A percentile compares a stretch with the other conserved stretches of the same genome.
Evolutionary conservation across 2,113 vertebrate species (phyloP).

Genomic region (Varanus salvator): DNA sequence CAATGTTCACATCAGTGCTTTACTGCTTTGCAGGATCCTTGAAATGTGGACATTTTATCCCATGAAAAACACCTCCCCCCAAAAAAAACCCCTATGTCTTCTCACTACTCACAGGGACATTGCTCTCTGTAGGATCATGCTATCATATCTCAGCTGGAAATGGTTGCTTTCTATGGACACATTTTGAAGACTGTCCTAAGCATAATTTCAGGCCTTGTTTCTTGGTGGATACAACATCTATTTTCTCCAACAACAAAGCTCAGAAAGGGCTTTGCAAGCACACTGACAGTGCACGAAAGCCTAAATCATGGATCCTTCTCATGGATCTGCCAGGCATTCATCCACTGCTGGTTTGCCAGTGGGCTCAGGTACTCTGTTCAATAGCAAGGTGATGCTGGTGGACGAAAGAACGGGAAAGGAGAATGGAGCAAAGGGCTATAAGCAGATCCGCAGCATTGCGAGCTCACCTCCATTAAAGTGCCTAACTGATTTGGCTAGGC

Average conservation of each 20-base stretch:
- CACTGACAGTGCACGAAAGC: not conserved
- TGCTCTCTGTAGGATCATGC: no score
- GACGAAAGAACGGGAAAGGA: not conserved
- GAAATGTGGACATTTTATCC: not conserved
- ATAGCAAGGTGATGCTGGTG: conserved; percentile 14
- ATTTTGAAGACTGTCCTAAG: not conserved
- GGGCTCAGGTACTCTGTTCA: not conserved
- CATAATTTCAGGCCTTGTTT: not conserved
- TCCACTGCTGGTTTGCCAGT: not conserved
- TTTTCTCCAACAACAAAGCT: not conserved
- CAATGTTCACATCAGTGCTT: not conserved
- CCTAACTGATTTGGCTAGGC: no score
- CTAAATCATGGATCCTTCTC: not conserved
- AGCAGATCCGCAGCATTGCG: not conserved
- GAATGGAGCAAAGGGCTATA: not conserved
- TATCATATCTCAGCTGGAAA: not conserved
- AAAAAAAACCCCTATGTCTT: not conserved
- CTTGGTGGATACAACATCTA: not conserved
- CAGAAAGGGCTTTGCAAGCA: not conserved
- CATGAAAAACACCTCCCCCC: not conserved
- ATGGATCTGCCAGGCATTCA: not conserved
- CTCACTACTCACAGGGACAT: not conserved
- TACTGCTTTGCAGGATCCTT: not conserved
- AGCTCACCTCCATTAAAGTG: no score
- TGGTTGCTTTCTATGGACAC: not conserved